Percentiles rank a stretch among this genome's conserved stretches.
Conservation (phyloP, 2,113 vertebrate species). For the Pygoscelis antarcticus region DNA sequence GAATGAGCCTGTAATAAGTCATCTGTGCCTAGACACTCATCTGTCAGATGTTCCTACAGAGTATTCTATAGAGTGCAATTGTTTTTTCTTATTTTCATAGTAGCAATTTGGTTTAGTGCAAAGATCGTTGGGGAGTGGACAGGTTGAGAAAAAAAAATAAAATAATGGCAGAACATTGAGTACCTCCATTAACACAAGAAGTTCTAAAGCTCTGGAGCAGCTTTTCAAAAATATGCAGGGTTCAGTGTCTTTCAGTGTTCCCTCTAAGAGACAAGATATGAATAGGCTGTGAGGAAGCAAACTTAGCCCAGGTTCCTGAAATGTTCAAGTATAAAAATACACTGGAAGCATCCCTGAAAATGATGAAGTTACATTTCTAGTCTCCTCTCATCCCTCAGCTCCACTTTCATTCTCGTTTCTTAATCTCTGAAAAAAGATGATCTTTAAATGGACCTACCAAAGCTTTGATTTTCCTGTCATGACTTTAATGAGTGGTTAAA, state of each 20-base stretch:
- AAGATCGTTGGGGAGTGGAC: neutral
- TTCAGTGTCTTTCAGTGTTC: neutral
- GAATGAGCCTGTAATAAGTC: neutral
- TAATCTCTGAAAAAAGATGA: neutral
- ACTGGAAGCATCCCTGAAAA: neutral
- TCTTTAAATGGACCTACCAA: neutral
- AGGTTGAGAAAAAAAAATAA: conserved; percentile 24
- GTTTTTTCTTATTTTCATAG: neutral
- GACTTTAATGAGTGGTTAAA: neutral
- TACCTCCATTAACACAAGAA: neutral
- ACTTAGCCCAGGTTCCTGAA: neutral
- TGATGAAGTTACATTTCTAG: neutral
- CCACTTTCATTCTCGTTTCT: neutral
- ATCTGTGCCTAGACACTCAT: neutral
- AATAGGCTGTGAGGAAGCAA: neutral
- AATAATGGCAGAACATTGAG: conserved; percentile 3
- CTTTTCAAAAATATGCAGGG: conserved; percentile 6
- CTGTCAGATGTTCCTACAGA: neutral
- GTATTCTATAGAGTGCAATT: neutral
- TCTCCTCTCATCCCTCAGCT: neutral
- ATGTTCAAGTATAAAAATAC: neutral
- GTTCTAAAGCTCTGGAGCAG: neutral
- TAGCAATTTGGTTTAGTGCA: neutral
- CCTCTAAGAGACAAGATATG: conserved; percentile 5
- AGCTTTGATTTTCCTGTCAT: neutral